Percentiles rank a stretch among this genome's conserved stretches.
Evolutionary conservation across 2,113 vertebrate species (phyloP).

Genomic region (Stegostoma tigrinum): DNA sequence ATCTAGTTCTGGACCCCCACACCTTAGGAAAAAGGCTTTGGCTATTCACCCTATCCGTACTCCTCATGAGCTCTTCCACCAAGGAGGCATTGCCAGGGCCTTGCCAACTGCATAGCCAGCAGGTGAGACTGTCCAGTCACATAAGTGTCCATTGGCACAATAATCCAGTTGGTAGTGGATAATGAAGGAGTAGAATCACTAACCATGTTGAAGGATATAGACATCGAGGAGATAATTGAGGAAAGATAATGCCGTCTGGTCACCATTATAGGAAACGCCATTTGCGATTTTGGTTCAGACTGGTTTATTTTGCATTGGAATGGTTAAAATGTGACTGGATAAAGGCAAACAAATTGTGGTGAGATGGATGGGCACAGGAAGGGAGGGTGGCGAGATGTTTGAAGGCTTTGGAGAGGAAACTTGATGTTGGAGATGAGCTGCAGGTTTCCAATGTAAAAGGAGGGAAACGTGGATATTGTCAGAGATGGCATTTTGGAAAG

Average conservation of each 20-base stretch:
- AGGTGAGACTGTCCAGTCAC: no score
- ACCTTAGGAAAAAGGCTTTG: no score
- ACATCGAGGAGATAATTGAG: neutral
- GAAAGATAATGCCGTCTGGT: neutral
- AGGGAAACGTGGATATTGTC: neutral
- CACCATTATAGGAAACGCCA: no score
- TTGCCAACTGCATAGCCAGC: no score
- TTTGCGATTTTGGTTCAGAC: no score
- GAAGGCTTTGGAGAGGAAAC: neutral
- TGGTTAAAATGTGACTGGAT: neutral
- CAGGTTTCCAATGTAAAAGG: neutral
- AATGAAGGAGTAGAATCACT: neutral
- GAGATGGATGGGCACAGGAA: neutral
- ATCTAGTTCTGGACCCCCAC: no score
- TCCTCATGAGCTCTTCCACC: no score
- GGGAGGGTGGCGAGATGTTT: neutral
- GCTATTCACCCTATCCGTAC: no score
- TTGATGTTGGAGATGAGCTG: neutral
- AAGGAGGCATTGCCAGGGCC: no score
- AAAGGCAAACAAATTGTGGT: neutral
- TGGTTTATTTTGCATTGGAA: no score
- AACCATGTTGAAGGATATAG: neutral
- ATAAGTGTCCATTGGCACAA: no score
- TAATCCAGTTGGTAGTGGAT: neutral
- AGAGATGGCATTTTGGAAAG: neutral